Evolutionary conservation across 35 echinoderm and acorn worm species (phyloP), one percentile per base, ranked within the genome.

Genomic region (Anneissia japonica): DNA sequence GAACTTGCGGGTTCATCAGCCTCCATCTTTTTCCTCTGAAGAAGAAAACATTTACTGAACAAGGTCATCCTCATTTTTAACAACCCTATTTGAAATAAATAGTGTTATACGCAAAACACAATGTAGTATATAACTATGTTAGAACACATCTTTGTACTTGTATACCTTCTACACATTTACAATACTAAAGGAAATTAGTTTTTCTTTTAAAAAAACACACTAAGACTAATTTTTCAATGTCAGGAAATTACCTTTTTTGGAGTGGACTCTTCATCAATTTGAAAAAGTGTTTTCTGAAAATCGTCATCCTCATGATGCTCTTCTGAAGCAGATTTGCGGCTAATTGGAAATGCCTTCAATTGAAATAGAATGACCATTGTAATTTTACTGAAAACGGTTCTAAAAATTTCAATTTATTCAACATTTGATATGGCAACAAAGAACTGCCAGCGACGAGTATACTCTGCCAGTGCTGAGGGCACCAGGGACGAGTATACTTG

Each of bases 301-400:
- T 93, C 87, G 11, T 88, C 86, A 39, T 97, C 94, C 21, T 92
- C 91, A 85, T 97, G 94, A 14, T 19, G 10, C 90, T 80, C 37
- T 97, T 91, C 17, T 38, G 28, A 1, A 86, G 83, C 3, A 86
- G 77, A 12, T 30, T 76, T 74, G 84, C n/a, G n/a, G n/a, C n/a
- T n/a, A n/a, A n/a, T n/a, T n/a, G n/a, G n/a, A n/a, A n/a, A n/a
- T n/a, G n/a, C n/a, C n/a, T n/a, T n/a, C n/a, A n/a, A n/a, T n/a
- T n/a, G n/a, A n/a, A n/a, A n/a, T n/a, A n/a, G n/a, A n/a, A n/a
- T n/a, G n/a, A n/a, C n/a, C n/a, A n/a, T n/a, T n/a, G n/a, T n/a
- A n/a, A n/a, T n/a, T n/a, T n/a, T n/a, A n/a, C n/a, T n/a, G n/a
- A n/a, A n/a, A n/a, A n/a, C n/a, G n/a, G n/a, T n/a, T n/a, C n/a